These are phyloP conservation scores for Drosophila dunni DNA, from an alignment of 1,140 invertebrate species.

Conservation along the genomic window DNA sequence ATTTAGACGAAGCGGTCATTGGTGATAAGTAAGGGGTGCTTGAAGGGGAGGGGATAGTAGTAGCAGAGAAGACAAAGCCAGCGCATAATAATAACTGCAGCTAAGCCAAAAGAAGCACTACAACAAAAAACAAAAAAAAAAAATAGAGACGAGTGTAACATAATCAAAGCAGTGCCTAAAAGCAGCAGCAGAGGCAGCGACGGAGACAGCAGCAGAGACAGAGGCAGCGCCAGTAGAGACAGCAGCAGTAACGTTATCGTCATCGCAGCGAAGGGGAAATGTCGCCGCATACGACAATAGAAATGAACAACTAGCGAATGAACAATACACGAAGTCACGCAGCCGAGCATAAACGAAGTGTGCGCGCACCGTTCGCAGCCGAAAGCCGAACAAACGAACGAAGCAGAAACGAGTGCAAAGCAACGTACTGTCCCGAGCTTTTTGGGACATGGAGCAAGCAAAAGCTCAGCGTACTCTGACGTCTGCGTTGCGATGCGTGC, in stretches of 20 bases:
- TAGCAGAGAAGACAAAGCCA: conserved; percentile 60
- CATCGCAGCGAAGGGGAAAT: conserved; percentile 55
- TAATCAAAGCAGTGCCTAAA: conserved; percentile 53
- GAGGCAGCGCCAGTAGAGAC: not conserved
- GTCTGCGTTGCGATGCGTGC: conserved; percentile 53
- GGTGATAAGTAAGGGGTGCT: not conserved
- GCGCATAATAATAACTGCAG: conserved; percentile 79
- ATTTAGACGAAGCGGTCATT: conserved; percentile 11
- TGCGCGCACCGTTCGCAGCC: not conserved
- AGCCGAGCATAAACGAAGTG: conserved; percentile 26
- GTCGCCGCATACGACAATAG: conserved; percentile 32
- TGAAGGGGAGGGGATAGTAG: not conserved
- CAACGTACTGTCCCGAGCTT: conserved; percentile 37
- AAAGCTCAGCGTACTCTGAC: conserved; percentile 28
- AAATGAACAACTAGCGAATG: conserved; percentile 62
- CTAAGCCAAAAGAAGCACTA: conserved; percentile 43
- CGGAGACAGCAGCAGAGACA: conserved; percentile 13
- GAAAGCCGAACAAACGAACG: conserved; percentile 19
- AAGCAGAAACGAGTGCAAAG: conserved; percentile 50
- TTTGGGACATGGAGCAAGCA: conserved; percentile 63
- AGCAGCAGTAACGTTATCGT: not conserved
- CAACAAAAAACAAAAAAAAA: conserved; percentile 21
- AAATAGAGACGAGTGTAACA: conserved; percentile 34
- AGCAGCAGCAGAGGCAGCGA: conserved; percentile 23
- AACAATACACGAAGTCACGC: conserved; percentile 49